Conservation (phyloP, 1,140 invertebrate genomes). For the Habropoda laboriosa region DNA sequence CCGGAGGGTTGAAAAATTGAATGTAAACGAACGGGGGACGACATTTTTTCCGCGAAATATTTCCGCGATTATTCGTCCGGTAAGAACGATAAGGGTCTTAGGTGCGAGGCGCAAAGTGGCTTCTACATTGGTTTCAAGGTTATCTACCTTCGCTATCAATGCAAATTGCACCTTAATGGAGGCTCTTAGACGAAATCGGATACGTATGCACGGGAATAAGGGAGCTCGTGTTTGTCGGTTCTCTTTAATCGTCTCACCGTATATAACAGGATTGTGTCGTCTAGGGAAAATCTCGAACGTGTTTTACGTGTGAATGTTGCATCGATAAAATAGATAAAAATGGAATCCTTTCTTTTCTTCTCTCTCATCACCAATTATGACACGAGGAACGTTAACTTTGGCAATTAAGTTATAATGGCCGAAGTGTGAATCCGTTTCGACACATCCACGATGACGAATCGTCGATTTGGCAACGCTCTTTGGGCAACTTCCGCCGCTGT, state of each 20-base stretch:
- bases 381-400: background rate
- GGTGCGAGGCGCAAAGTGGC: slow-evolving; percentile 72
- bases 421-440: slow-evolving; percentile 45
- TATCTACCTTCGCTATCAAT: slow-evolving; percentile 77
- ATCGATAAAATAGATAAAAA: background rate
- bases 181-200: slow-evolving; percentile 80
- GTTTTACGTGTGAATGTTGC: background rate
- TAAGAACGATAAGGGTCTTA: background rate
- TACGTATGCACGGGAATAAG: slow-evolving; percentile 69
- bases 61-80: too few species aligned
- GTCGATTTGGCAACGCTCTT: slow-evolving; percentile 58
- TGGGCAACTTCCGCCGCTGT: slow-evolving; percentile 57
- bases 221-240: slow-evolving; percentile 70
- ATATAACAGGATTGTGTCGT: slow-evolving; percentile 27
- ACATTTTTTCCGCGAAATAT: too few species aligned
- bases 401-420: background rate
- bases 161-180: slow-evolving; percentile 81
- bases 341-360: background rate
- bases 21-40: too few species aligned
- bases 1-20: background rate
- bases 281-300: background rate
- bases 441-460: slow-evolving; percentile 50
- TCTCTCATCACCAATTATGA: background rate
- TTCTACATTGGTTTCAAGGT: slow-evolving; percentile 75
- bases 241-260: slow-evolving; percentile 38